Conservation (phyloP, 2,888 invertebrate genomes). For the Megamerina dolium region DNA sequence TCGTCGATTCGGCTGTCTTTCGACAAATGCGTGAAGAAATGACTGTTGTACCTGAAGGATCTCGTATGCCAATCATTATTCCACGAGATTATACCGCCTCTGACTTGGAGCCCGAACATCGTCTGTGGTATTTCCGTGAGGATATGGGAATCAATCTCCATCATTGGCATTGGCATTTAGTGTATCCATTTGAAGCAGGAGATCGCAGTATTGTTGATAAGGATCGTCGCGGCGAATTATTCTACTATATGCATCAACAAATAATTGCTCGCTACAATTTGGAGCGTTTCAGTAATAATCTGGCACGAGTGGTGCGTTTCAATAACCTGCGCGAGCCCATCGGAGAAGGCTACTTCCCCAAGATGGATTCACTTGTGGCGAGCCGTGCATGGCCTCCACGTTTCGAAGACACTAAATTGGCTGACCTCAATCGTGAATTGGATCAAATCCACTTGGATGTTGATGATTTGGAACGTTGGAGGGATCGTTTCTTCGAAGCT, state of each 20-base stretch:
- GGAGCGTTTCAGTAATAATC: conserved; percentile 68
- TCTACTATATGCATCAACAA: conserved; percentile 74
- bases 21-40: conserved; percentile 55
- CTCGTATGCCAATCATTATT: conserved; percentile 58
- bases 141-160: conserved; percentile 53
- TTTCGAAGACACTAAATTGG: conserved; percentile 53
- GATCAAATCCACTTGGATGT: conserved; percentile 65
- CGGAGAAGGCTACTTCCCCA: conserved; percentile 75
- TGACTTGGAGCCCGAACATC: conserved; percentile 69
- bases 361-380: conserved; percentile 71
- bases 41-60: conserved; percentile 56
- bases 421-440: conserved; percentile 61
- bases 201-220: conserved; percentile 55
- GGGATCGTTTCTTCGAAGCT: conserved; percentile 65
- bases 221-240: conserved; percentile 71
- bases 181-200: conserved; percentile 70
- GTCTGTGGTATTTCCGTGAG: conserved; percentile 54
- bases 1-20: conserved; percentile 58
- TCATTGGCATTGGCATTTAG: conserved; percentile 57
- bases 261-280: conserved; percentile 61
- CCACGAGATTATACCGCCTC: conserved; percentile 71
- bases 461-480: conserved; percentile 68
- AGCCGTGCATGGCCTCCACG: conserved; percentile 72
- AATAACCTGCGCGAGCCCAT: conserved; percentile 65
- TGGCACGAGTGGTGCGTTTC: conserved; percentile 59